Base-by-base conservation (phyloP, 2,888 invertebrate genomes). In the Pterostichus niger region DNA sequence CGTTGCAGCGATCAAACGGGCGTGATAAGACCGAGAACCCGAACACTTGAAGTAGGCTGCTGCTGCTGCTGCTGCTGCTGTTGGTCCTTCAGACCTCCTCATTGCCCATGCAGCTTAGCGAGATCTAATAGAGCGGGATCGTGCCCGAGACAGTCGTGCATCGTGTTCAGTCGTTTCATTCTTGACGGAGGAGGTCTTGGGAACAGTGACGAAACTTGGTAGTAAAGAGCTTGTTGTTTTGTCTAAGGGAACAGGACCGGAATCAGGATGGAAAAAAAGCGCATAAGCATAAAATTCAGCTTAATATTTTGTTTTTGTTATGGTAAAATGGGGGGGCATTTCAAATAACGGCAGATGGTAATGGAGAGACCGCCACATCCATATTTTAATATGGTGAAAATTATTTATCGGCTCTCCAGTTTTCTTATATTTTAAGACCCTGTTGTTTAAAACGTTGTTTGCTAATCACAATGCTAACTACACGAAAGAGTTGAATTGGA, bases 101-200 rank as follows among this genome's bases (percentile, higher is more conserved):
- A 80, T 80, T 80, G 80, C 80, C 24, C 52, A 80, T 80, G 68
- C 80, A 80, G 80, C 78, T 79, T 79, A 79, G 78, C 52, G 11
- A n/a, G 80, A 80, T 68, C 68, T 80, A 68, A 80, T 68, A 49
- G 46, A 13, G 9, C 46, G 9, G 44, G 68, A 17, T 11, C 33
- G 40, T 15, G 40, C 24, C 40, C 64, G 40, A 64, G 11, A 59
- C 40, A 40, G 40, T 40, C 40, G 40, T 40, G 40, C 7, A 40
- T 6, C 7, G 9, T 6, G 9, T 6, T 40, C 9, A 40, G 40
- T 40, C 9, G 40, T 40, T 6, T 40, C 40, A 40, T 9, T 40
- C 40, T 40, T 40, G 9, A 0, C 4, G 49, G 13, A 49, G 49
- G 10, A 10, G 11, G 2, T 49, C 49, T 49, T 49, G 40, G 5